Percentiles rank a stretch among this genome's conserved stretches.
Evolutionary conservation across 2,113 vertebrate species (phyloP).

Genomic region (Clarias batrachus): DNA sequence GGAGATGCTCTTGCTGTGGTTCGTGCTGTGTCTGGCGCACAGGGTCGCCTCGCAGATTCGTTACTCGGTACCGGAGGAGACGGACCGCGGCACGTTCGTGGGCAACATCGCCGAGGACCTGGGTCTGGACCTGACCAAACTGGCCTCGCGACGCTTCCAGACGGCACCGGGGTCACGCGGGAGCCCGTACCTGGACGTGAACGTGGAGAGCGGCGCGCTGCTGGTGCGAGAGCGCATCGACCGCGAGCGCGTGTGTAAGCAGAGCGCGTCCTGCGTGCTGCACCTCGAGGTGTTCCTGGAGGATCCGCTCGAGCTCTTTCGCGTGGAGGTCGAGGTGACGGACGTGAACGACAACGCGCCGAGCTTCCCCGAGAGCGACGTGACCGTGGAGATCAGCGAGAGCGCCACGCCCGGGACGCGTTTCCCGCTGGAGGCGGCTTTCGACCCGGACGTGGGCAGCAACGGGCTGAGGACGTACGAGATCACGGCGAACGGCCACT

Average conservation of each 20-base stretch:
- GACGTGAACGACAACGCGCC: constrained; percentile 98
- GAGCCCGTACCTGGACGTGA: constrained; percentile 91
- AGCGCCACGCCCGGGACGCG: constrained; percentile 95
- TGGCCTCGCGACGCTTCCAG: constrained; percentile 91
- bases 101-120: constrained; percentile 98
- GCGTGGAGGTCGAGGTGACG: constrained; percentile 93
- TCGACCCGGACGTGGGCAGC: constrained; percentile 94
- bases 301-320: constrained; percentile 93
- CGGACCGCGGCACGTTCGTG: constrained; percentile 94
- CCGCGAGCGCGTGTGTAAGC: constrained; percentile 92
- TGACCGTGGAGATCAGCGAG: constrained; percentile 96
- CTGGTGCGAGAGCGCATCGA: constrained; percentile 93
- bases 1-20: constrained; percentile 88
- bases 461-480: constrained; percentile 96
- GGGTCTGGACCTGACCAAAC: constrained; percentile 97
- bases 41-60: constrained; percentile 87
- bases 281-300: constrained; percentile 97
- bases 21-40: constrained; percentile 83
- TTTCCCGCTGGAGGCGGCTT: constrained; percentile 94
- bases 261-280: constrained; percentile 89
- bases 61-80: constrained; percentile 95
- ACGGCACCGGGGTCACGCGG: constrained; percentile 89
- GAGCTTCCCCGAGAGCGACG: constrained; percentile 90
- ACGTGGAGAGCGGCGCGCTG: constrained; percentile 91
- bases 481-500: constrained; percentile 93